phyloP scores from a whole-genome alignment of 2,797 vertebrate genomes.

The Catamblyrhynchus diadema region DNA sequence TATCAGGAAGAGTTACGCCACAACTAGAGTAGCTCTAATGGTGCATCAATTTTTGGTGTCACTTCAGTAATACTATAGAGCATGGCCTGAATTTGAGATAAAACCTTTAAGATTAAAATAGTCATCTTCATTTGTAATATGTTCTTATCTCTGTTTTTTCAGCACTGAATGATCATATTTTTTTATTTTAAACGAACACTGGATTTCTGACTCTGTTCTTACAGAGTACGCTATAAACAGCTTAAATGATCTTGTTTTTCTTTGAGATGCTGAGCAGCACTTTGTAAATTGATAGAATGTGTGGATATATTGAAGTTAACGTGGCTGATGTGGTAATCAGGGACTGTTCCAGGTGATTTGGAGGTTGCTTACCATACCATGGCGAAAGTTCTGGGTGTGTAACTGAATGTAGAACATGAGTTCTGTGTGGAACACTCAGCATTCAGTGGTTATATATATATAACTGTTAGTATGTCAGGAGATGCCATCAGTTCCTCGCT shows the following conservation, averaged over 20 bases:
- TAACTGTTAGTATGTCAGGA: neutral
- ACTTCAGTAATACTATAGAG: neutral
- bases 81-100: neutral
- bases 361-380: fast-evolving
- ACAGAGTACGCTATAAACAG: neutral
- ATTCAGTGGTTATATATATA: neutral
- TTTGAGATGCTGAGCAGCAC: neutral
- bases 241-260: neutral
- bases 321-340: neutral
- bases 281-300: neutral
- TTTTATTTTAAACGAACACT: neutral
- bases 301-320: neutral
- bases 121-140: neutral
- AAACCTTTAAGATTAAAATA: neutral
- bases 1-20: neutral
- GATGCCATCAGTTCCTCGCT: neutral
- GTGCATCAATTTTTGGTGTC: neutral
- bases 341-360: neutral
- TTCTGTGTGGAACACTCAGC: neutral
- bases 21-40: neutral
- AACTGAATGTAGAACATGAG: neutral
- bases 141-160: neutral
- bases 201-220: neutral
- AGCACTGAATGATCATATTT: neutral
- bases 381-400: neutral